These are phyloP conservation scores for Periophthalmodon schlosseri DNA, from an alignment of 2,113 vertebrate genomes.

Conservation along the genomic window DNA sequence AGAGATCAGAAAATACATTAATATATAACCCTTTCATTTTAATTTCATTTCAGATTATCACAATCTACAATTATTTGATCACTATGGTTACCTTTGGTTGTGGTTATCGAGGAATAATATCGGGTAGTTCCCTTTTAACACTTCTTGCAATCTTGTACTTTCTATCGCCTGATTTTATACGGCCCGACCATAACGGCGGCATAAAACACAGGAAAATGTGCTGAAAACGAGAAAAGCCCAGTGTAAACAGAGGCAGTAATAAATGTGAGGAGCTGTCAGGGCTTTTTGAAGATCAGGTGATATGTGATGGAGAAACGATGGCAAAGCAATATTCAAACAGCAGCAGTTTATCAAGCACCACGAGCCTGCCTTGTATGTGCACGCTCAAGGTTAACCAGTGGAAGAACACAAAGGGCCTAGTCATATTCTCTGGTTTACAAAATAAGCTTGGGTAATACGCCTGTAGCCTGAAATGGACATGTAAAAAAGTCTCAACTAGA, in stretches of 20 bases:
- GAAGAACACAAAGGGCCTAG: neutral
- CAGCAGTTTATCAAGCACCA: conserved; percentile 4
- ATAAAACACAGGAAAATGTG: conserved; percentile 38
- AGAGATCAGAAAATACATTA: too few species aligned
- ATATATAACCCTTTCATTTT: neutral
- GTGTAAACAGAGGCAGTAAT: conserved; percentile 54
- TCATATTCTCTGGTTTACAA: neutral
- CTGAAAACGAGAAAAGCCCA: conserved; percentile 55
- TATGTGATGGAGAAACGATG: conserved; percentile 50
- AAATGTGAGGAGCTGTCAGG: conserved; percentile 41
- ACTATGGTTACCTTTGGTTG: neutral
- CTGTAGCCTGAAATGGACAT: too few species aligned
- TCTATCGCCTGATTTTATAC: conserved; percentile 41
- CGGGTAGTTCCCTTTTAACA: neutral
- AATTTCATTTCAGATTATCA: neutral
- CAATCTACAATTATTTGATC: neutral
- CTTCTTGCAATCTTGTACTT: conserved; percentile 17
- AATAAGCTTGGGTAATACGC: neutral
- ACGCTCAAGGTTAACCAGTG: conserved; percentile 2
- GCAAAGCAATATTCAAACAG: conserved; percentile 37
- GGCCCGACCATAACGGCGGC: conserved; percentile 34
- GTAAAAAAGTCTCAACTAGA: too few species aligned
- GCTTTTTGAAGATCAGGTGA: conserved; percentile 47
- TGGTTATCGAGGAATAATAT: neutral
- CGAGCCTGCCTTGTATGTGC: neutral